These are phyloP conservation scores for Tetrax tetrax DNA, from an alignment of 2,113 vertebrate genomes.

Conservation along the genomic window DNA sequence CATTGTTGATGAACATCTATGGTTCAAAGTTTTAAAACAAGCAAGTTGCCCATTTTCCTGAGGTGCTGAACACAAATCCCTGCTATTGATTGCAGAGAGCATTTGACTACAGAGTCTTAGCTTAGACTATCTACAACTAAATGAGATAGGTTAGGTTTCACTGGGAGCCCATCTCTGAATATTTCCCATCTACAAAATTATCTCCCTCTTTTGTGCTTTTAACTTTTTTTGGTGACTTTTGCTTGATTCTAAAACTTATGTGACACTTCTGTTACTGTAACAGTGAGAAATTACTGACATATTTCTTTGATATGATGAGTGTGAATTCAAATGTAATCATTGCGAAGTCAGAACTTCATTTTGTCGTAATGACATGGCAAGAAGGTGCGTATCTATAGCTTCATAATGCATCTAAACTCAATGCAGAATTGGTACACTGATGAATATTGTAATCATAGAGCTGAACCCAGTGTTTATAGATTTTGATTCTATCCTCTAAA, in stretches of 20 bases:
- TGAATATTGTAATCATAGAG: not conserved
- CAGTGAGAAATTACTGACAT: not conserved
- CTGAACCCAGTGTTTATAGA: not conserved
- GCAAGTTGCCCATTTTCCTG: not conserved
- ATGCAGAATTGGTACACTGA: not conserved
- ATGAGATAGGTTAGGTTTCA: not conserved
- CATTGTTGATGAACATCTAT: not conserved
- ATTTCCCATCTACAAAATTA: not conserved
- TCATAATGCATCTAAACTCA: not conserved
- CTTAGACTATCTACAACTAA: not conserved
- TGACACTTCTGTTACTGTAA: not conserved
- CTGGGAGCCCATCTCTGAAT: not conserved
- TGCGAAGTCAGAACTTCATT: not conserved
- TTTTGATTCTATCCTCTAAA: not conserved
- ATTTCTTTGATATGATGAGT: not conserved
- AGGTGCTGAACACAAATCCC: not conserved
- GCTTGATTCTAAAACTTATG: not conserved
- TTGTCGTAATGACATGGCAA: not conserved
- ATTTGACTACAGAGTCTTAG: not conserved
- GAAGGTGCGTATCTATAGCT: not conserved
- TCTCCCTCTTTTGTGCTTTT: not conserved
- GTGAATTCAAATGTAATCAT: not conserved
- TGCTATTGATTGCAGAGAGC: not conserved
- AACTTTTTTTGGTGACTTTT: not conserved
- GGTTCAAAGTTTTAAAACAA: slow-evolving; percentile 1